These are phyloP conservation scores for Intellagama lesueurii DNA, from an alignment of 2,797 vertebrate species.

Conservation along the genomic window DNA sequence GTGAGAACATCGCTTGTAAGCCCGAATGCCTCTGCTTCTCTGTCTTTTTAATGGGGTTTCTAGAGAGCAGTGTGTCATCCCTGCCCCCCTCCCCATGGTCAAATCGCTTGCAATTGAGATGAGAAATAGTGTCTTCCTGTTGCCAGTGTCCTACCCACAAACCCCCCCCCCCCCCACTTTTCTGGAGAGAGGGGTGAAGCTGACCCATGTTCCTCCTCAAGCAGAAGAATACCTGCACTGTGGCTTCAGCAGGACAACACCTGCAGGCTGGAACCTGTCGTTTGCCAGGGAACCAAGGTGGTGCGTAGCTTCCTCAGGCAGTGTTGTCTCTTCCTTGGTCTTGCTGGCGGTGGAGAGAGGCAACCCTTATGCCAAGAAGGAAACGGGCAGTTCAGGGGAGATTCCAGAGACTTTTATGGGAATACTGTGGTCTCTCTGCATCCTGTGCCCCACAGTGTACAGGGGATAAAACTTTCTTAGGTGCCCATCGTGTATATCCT, in stretches of 20 bases:
- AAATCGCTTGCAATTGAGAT: not conserved
- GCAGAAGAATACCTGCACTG: not conserved
- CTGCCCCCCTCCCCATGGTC: not conserved
- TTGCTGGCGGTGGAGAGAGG: no score
- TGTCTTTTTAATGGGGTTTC: no score
- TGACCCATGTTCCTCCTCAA: not conserved
- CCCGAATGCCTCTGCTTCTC: no score
- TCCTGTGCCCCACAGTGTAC: not conserved
- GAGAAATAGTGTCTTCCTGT: not conserved
- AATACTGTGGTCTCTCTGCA: no score
- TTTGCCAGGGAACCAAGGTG: not conserved
- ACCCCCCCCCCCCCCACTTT: not conserved
- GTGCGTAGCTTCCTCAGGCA: not conserved
- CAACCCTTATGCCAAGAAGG: no score
- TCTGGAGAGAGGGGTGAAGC: not conserved
- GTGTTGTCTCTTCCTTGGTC: no score
- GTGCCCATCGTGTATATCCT: not conserved
- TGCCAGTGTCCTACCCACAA: not conserved
- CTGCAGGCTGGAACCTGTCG: not conserved
- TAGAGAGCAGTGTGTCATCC: not conserved
- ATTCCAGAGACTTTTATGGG: not conserved
- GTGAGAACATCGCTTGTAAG: no score
- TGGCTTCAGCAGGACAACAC: not conserved
- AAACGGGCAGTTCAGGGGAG: not conserved
- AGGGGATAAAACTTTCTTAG: not conserved